phyloP scores from a whole-genome alignment of 2,888 invertebrate species.

The Meganola albula region DNA sequence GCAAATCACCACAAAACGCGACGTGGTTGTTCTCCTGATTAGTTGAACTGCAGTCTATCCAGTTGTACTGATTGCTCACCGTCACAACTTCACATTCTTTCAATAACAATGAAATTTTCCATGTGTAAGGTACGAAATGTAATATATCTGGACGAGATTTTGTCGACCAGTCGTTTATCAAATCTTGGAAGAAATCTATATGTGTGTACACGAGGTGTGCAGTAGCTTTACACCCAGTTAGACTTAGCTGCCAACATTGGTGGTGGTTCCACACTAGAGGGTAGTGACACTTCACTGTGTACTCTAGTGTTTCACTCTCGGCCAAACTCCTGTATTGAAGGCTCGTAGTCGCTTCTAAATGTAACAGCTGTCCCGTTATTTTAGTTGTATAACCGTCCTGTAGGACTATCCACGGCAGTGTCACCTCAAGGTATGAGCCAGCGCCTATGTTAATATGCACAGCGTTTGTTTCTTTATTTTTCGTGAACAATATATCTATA shows the following conservation, averaged over 20 bases:
- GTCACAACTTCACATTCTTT: constrained; percentile 97
- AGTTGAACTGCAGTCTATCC: constrained; percentile 98
- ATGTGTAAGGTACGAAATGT: constrained; percentile 97
- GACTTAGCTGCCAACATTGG: constrained; percentile 94
- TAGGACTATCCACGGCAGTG: constrained; percentile 94
- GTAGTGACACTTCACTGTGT: constrained; percentile 91
- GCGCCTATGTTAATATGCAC: constrained; percentile 96
- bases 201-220: constrained; percentile 95
- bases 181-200: constrained; percentile 96
- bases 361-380: constrained; percentile 94
- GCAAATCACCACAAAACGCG: constrained; percentile 94
- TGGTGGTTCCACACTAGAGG: constrained; percentile 97
- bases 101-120: constrained; percentile 92
- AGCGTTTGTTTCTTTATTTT: constrained; percentile 96
- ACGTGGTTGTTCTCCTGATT: constrained; percentile 96
- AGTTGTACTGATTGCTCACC: constrained; percentile 96
- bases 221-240: constrained; percentile 96
- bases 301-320: constrained; percentile 96
- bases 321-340: constrained; percentile 94
- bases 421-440: constrained; percentile 97
- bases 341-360: constrained; percentile 97
- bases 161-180: constrained; percentile 97
- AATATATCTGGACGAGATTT: constrained; percentile 95
- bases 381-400: constrained; percentile 93
- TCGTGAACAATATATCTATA: constrained; percentile 97